Percentiles rank a stretch among this genome's conserved stretches.
Evolutionary conservation across 2,113 vertebrate genomes (phyloP).

Genomic region (Eurystomus gularis): DNA sequence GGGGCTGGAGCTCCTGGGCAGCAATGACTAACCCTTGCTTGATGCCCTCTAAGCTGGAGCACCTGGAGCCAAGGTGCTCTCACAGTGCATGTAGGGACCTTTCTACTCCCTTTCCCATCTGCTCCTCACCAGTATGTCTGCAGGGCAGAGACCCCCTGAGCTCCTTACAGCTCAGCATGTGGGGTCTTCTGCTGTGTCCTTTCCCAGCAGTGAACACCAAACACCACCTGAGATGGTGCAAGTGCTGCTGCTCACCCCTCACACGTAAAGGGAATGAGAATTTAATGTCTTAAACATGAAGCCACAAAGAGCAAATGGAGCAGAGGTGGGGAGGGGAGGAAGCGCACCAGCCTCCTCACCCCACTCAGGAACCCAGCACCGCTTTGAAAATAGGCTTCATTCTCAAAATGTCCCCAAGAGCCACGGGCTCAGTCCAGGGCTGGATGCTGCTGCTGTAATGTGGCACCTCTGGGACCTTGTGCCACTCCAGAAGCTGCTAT

Average conservation of each 20-base stretch:
- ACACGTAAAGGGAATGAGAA: rapidly evolving
- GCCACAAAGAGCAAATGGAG: neutral
- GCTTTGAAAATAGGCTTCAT: neutral
- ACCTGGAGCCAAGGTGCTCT: neutral
- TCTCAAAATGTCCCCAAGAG: neutral
- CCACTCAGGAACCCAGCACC: rapidly evolving
- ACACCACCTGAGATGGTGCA: neutral
- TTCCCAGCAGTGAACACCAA: neutral
- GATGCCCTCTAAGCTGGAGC: neutral
- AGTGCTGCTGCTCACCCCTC: rapidly evolving
- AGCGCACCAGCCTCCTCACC: neutral
- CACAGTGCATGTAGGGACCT: rapidly evolving
- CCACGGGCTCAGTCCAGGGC: neutral
- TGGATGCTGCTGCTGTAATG: neutral
- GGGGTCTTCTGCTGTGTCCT: neutral
- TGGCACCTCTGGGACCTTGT: neutral
- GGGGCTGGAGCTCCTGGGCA: neutral
- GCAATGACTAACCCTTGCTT: neutral
- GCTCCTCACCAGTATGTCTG: neutral
- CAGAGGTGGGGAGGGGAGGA: neutral
- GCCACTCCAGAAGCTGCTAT: neutral
- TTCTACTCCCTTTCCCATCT: neutral
- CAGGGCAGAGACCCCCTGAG: neutral
- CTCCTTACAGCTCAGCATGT: neutral
- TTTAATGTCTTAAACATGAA: neutral